Percentiles rank a stretch among this genome's conserved stretches.
phyloP scores from a whole-genome alignment of 2,113 vertebrate species.

The Corythoichthys haematopterus region DNA sequence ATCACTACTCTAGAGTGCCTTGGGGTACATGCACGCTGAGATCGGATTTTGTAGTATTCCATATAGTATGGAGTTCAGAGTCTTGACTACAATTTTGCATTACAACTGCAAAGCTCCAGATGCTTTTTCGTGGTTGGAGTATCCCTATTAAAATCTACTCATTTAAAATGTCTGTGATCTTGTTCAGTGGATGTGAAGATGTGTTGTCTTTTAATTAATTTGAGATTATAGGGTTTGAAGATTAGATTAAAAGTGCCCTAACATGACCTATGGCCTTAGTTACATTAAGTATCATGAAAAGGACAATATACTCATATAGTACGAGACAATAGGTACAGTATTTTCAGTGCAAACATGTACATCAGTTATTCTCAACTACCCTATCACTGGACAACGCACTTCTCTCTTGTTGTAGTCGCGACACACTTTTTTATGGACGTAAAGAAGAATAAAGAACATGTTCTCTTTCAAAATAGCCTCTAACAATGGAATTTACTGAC shows the following conservation, averaged over 20 bases:
- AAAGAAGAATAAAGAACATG: no score
- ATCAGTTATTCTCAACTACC: neutral
- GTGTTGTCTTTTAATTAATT: neutral
- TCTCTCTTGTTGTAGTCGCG: no score
- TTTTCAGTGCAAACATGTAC: neutral
- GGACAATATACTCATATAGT: neutral
- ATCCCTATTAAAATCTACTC: neutral
- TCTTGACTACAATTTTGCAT: no score
- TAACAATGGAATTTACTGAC: no score
- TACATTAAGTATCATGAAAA: neutral
- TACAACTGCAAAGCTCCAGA: neutral
- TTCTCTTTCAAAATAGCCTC: no score
- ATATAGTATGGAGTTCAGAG: no score
- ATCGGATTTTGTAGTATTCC: no score
- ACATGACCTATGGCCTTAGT: neutral
- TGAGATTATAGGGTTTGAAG: neutral
- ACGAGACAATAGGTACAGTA: neutral
- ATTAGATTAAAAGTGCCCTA: neutral
- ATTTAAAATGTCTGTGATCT: neutral
- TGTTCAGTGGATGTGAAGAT: neutral
- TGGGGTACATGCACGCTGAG: no score
- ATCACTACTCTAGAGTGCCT: no score
- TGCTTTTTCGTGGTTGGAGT: neutral
- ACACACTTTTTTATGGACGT: no score
- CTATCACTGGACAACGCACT: no score